phyloP scores from a whole-genome alignment of 2,888 invertebrate genomes.

The Gymnoscelis rufifasciata region DNA sequence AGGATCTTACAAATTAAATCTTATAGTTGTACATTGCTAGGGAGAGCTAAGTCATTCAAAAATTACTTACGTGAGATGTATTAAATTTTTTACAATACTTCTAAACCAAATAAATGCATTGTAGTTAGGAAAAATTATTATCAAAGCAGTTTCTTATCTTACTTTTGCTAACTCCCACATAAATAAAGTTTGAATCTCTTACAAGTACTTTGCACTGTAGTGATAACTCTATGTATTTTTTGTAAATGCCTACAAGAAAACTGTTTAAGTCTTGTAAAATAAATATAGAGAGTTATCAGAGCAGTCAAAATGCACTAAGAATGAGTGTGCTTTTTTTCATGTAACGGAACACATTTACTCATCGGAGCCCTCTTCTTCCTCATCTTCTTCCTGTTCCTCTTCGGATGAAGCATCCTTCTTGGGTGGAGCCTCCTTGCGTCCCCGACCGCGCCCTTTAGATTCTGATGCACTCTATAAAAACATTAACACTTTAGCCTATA shows the following conservation, averaged over 20 bases:
- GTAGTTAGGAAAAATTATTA: conserved; percentile 27
- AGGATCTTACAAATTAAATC: conserved; percentile 71
- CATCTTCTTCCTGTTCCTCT: conserved; percentile 74
- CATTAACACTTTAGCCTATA: no score
- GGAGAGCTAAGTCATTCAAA: conserved; percentile 67
- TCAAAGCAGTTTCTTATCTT: conserved; percentile 39
- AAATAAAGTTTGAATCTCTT: conserved; percentile 64
- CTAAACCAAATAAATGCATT: conserved; percentile 52
- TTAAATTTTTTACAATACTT: conserved; percentile 32
- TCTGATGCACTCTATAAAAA: conserved; percentile 53
- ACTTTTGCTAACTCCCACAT: conserved; percentile 52
- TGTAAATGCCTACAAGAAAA: conserved; percentile 20
- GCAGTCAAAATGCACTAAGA: conserved; percentile 73
- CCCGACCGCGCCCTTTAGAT: conserved; percentile 68
- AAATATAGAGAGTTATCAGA: conserved; percentile 60
- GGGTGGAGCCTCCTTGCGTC: conserved; percentile 71
- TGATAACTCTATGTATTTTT: conserved; percentile 54
- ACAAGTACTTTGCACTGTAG: conserved; percentile 63
- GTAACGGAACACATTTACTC: conserved; percentile 61
- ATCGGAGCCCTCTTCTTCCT: conserved; percentile 75
- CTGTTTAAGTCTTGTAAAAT: conserved; percentile 12
- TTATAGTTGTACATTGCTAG: conserved; percentile 75
- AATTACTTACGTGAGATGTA: conserved; percentile 61
- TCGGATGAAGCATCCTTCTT: conserved; percentile 73
- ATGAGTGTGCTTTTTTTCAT: conserved; percentile 48